A percentile compares a stretch with the other conserved stretches of the same genome.
Conservation (phyloP, 92 coral and sea anemone species). For the Parazoanthus darwini region DNA sequence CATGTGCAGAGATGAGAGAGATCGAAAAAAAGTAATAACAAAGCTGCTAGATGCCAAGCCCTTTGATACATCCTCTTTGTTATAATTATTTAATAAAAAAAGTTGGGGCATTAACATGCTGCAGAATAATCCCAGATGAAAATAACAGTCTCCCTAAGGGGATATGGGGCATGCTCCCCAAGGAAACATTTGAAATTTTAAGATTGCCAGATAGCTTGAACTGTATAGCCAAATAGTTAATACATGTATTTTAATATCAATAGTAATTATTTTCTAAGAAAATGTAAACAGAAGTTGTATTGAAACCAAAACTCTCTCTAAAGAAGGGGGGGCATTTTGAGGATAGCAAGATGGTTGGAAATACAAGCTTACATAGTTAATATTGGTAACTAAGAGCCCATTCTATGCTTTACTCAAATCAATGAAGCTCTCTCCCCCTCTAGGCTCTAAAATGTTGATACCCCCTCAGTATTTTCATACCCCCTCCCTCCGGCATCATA, state of each 20-base stretch:
- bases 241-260: constrained; percentile 24
- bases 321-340: constrained; percentile 24
- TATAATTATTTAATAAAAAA: constrained; percentile 17
- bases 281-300: constrained; percentile 26
- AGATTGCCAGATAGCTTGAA: constrained; percentile 25
- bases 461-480: constrained; percentile 29
- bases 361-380: constrained; percentile 27
- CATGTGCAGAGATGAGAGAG: constrained; percentile 27
- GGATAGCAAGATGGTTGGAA: constrained; percentile 23
- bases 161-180: constrained; percentile 24
- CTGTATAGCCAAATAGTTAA: constrained; percentile 25
- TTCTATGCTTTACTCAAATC: constrained; percentile 24
- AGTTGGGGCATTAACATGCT: constrained; percentile 8
- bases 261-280: constrained; percentile 29
- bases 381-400: constrained; percentile 22
- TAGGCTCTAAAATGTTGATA: constrained; percentile 29
- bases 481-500: constrained; percentile 21
- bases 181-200: constrained; percentile 17
- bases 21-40: constrained; percentile 15
- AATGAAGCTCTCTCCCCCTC: constrained; percentile 25
- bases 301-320: constrained; percentile 26
- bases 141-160: constrained; percentile 22
- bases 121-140: constrained; percentile 23
- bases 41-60: constrained; percentile 30
- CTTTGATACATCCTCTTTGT: constrained; percentile 25